phyloP scores from a whole-genome alignment of 2,888 invertebrate genomes.

The Priocnemis perturbator region DNA sequence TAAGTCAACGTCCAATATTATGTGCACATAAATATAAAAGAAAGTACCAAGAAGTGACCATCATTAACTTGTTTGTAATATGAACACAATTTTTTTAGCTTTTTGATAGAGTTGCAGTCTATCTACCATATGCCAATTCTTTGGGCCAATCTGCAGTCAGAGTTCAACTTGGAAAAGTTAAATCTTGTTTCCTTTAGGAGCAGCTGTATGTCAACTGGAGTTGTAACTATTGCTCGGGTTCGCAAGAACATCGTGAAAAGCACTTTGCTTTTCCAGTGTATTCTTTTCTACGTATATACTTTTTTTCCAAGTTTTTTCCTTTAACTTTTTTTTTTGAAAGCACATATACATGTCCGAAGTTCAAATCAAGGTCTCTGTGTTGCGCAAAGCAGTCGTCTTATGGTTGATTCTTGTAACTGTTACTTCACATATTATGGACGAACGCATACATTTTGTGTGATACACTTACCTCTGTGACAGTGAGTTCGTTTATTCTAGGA shows the following conservation, averaged over 20 bases:
- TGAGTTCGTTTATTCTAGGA: slow-evolving; percentile 57
- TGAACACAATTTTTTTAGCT: slow-evolving; percentile 62
- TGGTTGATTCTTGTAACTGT: slow-evolving; percentile 49
- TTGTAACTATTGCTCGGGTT: slow-evolving; percentile 69
- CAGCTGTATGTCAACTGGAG: slow-evolving; percentile 73
- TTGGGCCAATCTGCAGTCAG: slow-evolving; percentile 72
- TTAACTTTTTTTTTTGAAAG: slow-evolving; percentile 45
- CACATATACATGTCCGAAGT: slow-evolving; percentile 46
- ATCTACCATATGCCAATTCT: slow-evolving; percentile 69
- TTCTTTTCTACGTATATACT: slow-evolving; percentile 48
- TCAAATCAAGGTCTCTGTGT: slow-evolving; percentile 56
- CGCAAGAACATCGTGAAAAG: slow-evolving; percentile 57
- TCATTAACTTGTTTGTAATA: slow-evolving; percentile 54
- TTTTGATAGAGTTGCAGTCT: slow-evolving; percentile 71
- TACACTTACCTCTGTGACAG: slow-evolving; percentile 39
- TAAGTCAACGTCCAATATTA: slow-evolving; percentile 48
- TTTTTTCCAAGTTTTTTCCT: slow-evolving; percentile 54
- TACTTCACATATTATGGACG: slow-evolving; percentile 40
- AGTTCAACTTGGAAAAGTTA: slow-evolving; percentile 67
- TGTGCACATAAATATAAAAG: slow-evolving; percentile 44
- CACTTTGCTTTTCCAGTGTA: slow-evolving; percentile 56
- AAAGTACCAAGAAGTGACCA: slow-evolving; percentile 50
- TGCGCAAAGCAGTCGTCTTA: slow-evolving; percentile 58
- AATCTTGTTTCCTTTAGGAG: slow-evolving; percentile 73
- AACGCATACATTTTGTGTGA: slow-evolving; percentile 41